These are phyloP conservation scores for Idaea dimidiata DNA, from an alignment of 2,888 invertebrate genomes.

Conservation along the genomic window DNA sequence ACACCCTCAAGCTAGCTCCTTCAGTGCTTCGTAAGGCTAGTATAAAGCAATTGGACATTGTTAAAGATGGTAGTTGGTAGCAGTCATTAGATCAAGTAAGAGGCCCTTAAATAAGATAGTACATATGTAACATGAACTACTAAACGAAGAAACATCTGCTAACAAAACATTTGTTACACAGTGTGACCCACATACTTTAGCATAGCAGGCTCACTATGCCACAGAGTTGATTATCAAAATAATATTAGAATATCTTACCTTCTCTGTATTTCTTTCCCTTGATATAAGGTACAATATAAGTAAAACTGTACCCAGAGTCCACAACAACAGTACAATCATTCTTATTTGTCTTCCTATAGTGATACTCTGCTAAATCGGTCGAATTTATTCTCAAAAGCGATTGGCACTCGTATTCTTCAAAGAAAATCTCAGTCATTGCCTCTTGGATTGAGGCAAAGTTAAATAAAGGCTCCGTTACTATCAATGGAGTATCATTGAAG, in stretches of 20 bases:
- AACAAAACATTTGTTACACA: too few species aligned
- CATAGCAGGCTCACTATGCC: too few species aligned
- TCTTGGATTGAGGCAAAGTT: conserved; percentile 97
- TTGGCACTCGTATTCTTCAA: conserved; percentile 97
- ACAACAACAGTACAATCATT: conserved; percentile 89
- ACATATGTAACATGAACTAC: too few species aligned
- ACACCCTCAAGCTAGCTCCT: too few species aligned
- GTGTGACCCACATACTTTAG: too few species aligned
- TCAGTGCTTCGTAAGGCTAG: too few species aligned
- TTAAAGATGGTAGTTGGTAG: too few species aligned
- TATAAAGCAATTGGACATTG: too few species aligned
- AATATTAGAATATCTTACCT: conserved; percentile 51
- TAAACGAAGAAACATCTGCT: too few species aligned
- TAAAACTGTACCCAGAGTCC: conserved; percentile 97
- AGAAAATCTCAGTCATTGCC: conserved; percentile 96
- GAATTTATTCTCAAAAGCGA: conserved; percentile 90
- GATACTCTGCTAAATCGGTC: conserved; percentile 89
- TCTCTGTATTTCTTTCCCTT: conserved; percentile 84
- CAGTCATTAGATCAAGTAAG: too few species aligned
- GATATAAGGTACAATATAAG: conserved; percentile 95
- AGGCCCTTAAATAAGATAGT: too few species aligned
- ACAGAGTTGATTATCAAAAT: not conserved
- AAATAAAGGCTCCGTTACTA: conserved; percentile 96
- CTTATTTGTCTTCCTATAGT: conserved; percentile 79
- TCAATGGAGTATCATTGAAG: conserved; percentile 87